Percentiles rank a stretch among this genome's conserved stretches.
These are phyloP conservation scores for Rhabdomys dilectus DNA, from an alignment of 2,113 vertebrate species.

Conservation along the genomic window DNA sequence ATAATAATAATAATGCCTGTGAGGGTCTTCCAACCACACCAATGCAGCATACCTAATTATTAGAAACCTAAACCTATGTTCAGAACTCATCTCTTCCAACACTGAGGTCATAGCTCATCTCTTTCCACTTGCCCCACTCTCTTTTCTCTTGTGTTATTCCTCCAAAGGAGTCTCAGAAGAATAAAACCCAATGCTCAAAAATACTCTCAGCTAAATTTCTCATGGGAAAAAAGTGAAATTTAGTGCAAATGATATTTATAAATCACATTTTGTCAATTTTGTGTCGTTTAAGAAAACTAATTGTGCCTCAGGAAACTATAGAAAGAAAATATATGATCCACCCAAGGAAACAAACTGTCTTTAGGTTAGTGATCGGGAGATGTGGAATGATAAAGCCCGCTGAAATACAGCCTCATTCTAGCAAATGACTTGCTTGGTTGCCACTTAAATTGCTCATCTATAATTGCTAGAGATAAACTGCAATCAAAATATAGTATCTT, in stretches of 20 bases:
- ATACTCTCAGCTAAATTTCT: conserved; percentile 48
- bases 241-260: conserved; percentile 63
- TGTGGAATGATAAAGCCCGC: conserved; percentile 36
- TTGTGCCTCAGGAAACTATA: conserved; percentile 35
- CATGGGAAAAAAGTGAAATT: conserved; percentile 31
- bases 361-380: conserved; percentile 20
- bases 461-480: conserved; percentile 76
- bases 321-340: conserved; percentile 49
- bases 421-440: conserved; percentile 66
- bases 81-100: conserved; percentile 26
- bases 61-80: conserved; percentile 17
- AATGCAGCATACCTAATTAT: conserved; percentile 11
- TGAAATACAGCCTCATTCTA: conserved; percentile 38
- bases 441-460: conserved; percentile 75
- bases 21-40: background rate
- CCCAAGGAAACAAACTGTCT: conserved; percentile 59
- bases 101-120: conserved; percentile 19
- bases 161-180: conserved; percentile 10
- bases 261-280: conserved; percentile 67
- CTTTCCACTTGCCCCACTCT: conserved; percentile 3
- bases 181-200: conserved; percentile 36
- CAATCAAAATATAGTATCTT: conserved; percentile 77
- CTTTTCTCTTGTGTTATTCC: conserved; percentile 53
- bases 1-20: background rate
- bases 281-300: conserved; percentile 69